These are phyloP conservation scores for Entelurus aequoreus DNA, from an alignment of 2,113 vertebrate species.

Conservation along the genomic window DNA sequence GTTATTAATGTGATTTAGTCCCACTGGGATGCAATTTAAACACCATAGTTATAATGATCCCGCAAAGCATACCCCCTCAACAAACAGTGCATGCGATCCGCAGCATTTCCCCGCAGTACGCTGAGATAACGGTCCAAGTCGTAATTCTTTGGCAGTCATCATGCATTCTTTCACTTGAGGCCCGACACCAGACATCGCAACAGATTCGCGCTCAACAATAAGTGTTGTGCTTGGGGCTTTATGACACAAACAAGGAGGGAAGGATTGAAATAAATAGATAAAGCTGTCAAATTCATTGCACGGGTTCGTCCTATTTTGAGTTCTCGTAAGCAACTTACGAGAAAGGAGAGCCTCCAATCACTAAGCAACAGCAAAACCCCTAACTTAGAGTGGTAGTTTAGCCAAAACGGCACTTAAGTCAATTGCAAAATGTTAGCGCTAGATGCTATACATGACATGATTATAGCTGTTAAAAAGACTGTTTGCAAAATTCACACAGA, in stretches of 20 bases:
- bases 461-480: too few species aligned
- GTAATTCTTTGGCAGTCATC: constrained; percentile 44
- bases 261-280: too few species aligned
- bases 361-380: too few species aligned
- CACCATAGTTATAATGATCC: constrained; percentile 32
- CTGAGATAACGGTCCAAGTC: constrained; percentile 14
- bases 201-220: constrained; percentile 51
- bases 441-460: too few species aligned
- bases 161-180: constrained; percentile 47
- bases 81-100: constrained; percentile 25
- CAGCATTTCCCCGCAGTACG: constrained; percentile 23
- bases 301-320: too few species aligned
- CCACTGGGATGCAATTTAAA: constrained; percentile 36
- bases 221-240: constrained; percentile 16
- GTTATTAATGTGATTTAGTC: constrained; percentile 25
- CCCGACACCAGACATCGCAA: constrained; percentile 52
- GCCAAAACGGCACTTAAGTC: too few species aligned
- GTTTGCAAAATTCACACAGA: too few species aligned
- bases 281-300: too few species aligned
- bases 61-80: constrained; percentile 28
- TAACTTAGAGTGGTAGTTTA: too few species aligned
- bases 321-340: too few species aligned
- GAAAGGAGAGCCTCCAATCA: too few species aligned
- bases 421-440: too few species aligned
- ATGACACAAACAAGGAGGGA: constrained; percentile 1